Base-by-base conservation (phyloP, 2,797 vertebrate species). In the Cercopithecus diana region DNA sequence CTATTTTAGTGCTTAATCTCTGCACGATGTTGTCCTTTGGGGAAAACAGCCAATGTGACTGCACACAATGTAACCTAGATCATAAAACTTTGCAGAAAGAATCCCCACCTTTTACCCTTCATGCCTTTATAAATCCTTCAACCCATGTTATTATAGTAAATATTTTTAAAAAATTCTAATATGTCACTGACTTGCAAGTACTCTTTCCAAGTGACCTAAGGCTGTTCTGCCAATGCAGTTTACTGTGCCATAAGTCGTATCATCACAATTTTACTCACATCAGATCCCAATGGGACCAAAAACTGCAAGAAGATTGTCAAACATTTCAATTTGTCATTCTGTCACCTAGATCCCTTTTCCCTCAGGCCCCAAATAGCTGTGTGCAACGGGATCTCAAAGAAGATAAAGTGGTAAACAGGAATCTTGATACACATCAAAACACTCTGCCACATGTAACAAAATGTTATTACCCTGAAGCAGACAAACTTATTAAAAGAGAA, bases 271-370 rank as follows among this genome's bases (percentile, higher is more conserved):
- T 89, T 55, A 82, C 73, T 77, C 70, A 94, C 75, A 76, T 58
- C 14, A 17, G 55, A 90, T 75, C 48, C 72, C 75, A 87, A 0
- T 72, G 89, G 70, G 76, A 79, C 33, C 33, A 43, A 93, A 90
- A 61, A 9, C 6, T 48, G 11, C 26, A 67, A 26, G 11, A 92
- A 72, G 83, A 77, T 26, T 94, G 55, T 89, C 77, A 91, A 58
- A 76, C 33, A 80, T 84, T 96, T 98, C 88, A 67, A 77, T 92
- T 90, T 93, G n/a, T 91, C 86, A 75, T 90, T 79, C 52, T 88
- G 45, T 75, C 90, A 95, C 3, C 43, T 17, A 43, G 72, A 94
- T 81, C 24, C n/a, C 67, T 85, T 89, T n/a, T 67, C 55, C 64
- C n/a, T 9, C 17, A 33, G 79, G 30, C 19, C 28, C 24, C 14